phyloP scores from a whole-genome alignment of 2,888 invertebrate genomes.

The Sphecodes monilicornis region DNA sequence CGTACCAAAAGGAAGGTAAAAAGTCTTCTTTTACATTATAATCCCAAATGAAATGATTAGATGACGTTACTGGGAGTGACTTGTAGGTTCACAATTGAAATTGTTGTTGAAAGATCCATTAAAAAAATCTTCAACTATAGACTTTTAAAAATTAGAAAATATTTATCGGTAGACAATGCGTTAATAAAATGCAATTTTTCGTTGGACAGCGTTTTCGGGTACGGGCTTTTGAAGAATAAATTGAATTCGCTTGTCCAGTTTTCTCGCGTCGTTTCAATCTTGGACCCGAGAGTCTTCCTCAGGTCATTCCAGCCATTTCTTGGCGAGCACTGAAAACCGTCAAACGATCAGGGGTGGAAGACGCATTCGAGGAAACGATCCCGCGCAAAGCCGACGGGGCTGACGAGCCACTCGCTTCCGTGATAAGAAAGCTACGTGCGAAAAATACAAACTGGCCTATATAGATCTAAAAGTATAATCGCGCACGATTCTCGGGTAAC shows the following conservation, averaged over 20 bases:
- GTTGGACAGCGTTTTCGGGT: not conserved
- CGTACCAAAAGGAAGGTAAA: too few species aligned
- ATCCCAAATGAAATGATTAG: too few species aligned
- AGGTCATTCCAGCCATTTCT: not conserved
- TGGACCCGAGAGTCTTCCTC: not conserved
- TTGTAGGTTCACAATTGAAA: too few species aligned
- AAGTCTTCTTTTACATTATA: too few species aligned
- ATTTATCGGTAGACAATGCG: too few species aligned
- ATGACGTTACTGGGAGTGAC: too few species aligned
- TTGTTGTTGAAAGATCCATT: too few species aligned
- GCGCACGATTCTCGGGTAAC: slow-evolving; percentile 13
- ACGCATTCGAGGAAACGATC: slow-evolving; percentile 43
- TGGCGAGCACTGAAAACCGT: not conserved
- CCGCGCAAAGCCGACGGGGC: slow-evolving; percentile 28
- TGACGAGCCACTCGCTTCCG: slow-evolving; percentile 38
- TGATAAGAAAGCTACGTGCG: slow-evolving; percentile 55
- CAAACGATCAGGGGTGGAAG: slow-evolving; percentile 8
- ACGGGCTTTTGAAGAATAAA: not conserved
- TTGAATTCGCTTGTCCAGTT: not conserved
- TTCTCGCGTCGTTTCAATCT: not conserved
- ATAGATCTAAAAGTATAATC: slow-evolving; percentile 59
- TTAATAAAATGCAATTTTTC: too few species aligned
- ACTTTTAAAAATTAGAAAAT: too few species aligned
- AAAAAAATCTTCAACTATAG: too few species aligned
- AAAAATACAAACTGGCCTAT: slow-evolving; percentile 39